Evolutionary conservation across 2,113 vertebrate genomes (phyloP).

Genomic region (Scalopus aquaticus): DNA sequence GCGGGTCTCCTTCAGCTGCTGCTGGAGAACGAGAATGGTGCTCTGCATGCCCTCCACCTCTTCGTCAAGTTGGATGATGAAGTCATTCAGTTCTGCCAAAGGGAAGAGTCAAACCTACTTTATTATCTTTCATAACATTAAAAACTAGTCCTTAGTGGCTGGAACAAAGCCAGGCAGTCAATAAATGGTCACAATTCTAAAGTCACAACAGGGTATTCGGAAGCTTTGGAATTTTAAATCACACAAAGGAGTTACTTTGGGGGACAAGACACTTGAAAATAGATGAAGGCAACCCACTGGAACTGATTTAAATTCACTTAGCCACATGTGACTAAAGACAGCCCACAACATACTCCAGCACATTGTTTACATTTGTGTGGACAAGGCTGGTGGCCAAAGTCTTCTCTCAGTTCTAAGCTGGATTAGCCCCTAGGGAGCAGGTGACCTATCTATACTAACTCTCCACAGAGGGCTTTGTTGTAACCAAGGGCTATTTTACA

Average conservation of each 20-base stretch:
- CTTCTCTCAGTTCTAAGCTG: neutral
- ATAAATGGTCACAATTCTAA: neutral
- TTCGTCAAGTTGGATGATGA: slow-evolving; percentile 99
- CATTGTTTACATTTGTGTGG: neutral
- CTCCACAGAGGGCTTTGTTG: neutral
- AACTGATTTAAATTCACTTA: neutral
- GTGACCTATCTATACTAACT: neutral
- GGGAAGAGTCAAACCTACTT: slow-evolving; percentile 71
- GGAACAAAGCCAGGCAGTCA: slow-evolving; percentile 18
- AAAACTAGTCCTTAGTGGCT: neutral
- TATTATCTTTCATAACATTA: slow-evolving; percentile 1
- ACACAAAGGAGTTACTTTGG: neutral
- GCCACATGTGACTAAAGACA: neutral
- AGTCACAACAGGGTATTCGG: neutral
- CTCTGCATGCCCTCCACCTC: slow-evolving; percentile 99
- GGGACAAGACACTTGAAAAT: neutral
- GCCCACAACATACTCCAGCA: neutral
- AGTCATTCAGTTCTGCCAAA: slow-evolving; percentile 96
- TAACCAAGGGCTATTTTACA: neutral
- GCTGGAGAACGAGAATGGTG: slow-evolving; percentile 98
- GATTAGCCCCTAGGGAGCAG: neutral
- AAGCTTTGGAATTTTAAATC: slow-evolving; percentile 32
- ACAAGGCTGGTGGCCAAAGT: neutral
- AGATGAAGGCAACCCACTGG: neutral
- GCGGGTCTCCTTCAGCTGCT: slow-evolving; percentile 95